Evolutionary conservation across 2,888 invertebrate genomes (phyloP), one percentile per base, ranked within the genome.

Genomic region (Sipunculus nudus): DNA sequence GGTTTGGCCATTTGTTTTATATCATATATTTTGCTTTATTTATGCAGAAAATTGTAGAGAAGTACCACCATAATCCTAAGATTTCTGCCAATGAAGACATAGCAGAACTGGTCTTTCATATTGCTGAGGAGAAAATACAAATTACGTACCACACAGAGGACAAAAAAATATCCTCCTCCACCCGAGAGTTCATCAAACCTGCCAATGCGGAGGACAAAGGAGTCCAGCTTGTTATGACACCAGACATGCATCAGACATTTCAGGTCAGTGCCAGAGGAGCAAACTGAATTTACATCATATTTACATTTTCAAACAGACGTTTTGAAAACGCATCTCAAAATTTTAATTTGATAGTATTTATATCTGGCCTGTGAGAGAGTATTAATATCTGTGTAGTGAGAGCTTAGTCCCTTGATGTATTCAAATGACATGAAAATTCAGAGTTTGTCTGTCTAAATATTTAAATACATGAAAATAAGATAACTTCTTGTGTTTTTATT

Each of bases 171-270:
- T 78, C 82, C 0, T 75, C 83, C 5, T 83, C 83, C 4, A 81
- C 79, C 0, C 60, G 83, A 26, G 83, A 82, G 59, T 82, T 75
- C 68, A 65, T 78, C 40, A 82, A 82, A 66, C 82, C 82, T 16
- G 67, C 73, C 25, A 79, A 80, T 68, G 78, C 78, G 72, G 82
- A 82, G 38, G 84, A 83, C 63, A 82, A 81, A 65, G 80, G 81
- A 29, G 78, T 79, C 1, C 74, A 71, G 1, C 65, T 82, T 29
- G 67, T 72, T n/a, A 80, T 79, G 78, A 57, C 74, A 19, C 57
- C 72, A 1, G 81, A 83, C 26, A 79, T 78, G 75, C 81, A 82
- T 61, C 69, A 72, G 41, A 80, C 80, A 35, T 83, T 81, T 70
- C 81, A 81, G 75, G 82, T 80, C n/a, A n/a, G n/a, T n/a, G n/a